Evolutionary conservation across 2,888 invertebrate genomes (phyloP).

Genomic region (Falcaria lacertinaria): DNA sequence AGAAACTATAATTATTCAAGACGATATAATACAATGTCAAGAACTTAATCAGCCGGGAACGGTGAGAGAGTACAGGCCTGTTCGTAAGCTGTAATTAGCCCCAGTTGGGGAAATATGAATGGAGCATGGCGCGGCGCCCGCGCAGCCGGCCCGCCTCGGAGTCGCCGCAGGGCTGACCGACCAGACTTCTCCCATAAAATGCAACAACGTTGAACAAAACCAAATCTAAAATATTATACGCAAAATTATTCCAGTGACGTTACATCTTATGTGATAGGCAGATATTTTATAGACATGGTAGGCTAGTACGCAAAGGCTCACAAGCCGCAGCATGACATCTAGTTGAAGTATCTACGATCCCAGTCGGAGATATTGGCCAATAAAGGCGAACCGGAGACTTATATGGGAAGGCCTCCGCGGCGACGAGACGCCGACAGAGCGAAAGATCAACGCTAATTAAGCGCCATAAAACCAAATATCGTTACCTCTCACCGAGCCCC

Average conservation of each 20-base stretch:
- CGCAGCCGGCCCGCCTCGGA: slow-evolving; percentile 37
- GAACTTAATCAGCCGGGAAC: slow-evolving; percentile 63
- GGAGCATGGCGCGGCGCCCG: slow-evolving; percentile 42
- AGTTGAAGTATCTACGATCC: slow-evolving; percentile 55
- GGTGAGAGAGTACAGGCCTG: slow-evolving; percentile 27
- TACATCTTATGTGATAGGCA: slow-evolving; percentile 25
- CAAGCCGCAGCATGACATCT: slow-evolving; percentile 48
- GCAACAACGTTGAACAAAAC: too few species aligned
- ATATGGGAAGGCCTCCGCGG: slow-evolving; percentile 43
- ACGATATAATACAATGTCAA: slow-evolving; percentile 55
- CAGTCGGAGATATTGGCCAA: slow-evolving; percentile 51
- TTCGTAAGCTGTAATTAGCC: slow-evolving; percentile 60
- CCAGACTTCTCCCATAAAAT: slow-evolving; percentile 33
- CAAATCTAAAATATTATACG: too few species aligned
- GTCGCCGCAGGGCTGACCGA: slow-evolving; percentile 37
- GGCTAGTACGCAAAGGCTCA: too few species aligned
- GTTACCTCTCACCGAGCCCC: slow-evolving; percentile 65
- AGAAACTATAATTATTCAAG: slow-evolving; percentile 33
- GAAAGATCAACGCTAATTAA: slow-evolving; percentile 73
- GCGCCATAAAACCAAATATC: slow-evolving; percentile 72
- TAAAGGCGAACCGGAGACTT: slow-evolving; percentile 51
- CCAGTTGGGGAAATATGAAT: slow-evolving; percentile 70
- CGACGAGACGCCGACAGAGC: slow-evolving; percentile 54
- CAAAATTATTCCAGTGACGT: slow-evolving; percentile 5
- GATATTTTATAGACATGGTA: slow-evolving; percentile 33